Percentiles rank a stretch among this genome's conserved stretches.
These are phyloP conservation scores for Caradrina kadenii DNA, from an alignment of 2,888 invertebrate genomes.

Conservation along the genomic window DNA sequence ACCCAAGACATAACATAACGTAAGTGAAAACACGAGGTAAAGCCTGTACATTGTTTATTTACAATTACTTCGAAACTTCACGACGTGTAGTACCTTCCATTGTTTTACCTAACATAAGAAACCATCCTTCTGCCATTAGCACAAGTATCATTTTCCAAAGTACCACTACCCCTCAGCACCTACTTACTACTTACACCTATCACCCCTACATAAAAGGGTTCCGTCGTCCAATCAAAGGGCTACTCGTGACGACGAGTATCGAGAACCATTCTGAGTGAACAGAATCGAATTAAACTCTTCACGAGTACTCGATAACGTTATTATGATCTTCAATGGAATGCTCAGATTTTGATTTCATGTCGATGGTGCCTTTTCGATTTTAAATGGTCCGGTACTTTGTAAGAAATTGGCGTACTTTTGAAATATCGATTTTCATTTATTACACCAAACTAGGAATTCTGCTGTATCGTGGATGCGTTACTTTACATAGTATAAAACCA, in stretches of 20 bases:
- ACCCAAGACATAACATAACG: too few relatives aligned
- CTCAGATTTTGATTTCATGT: slow-evolving; percentile 56
- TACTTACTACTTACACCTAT: slow-evolving; percentile 1
- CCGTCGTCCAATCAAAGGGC: slow-evolving; percentile 53
- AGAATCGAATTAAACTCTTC: slow-evolving; percentile 74
- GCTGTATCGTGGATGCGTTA: too few relatives aligned
- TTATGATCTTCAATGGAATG: slow-evolving; percentile 69
- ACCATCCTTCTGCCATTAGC: background rate
- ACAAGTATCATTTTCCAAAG: slow-evolving; percentile 33
- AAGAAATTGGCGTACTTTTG: slow-evolving; percentile 2
- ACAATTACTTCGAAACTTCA: too few relatives aligned
- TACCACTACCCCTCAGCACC: background rate
- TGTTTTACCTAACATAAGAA: background rate
- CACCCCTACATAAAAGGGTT: slow-evolving; percentile 54
- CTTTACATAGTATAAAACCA: too few relatives aligned
- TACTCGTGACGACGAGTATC: slow-evolving; percentile 48
- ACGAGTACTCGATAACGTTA: slow-evolving; percentile 69
- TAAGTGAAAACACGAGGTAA: too few relatives aligned
- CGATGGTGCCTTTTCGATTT: slow-evolving; percentile 4
- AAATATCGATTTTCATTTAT: too few relatives aligned
- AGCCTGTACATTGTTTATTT: too few relatives aligned
- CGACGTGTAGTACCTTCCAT: background rate
- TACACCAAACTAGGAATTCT: too few relatives aligned
- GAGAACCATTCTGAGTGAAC: slow-evolving; percentile 61
- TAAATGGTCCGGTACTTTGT: slow-evolving; percentile 8